phyloP scores from a whole-genome alignment of 2,113 vertebrate species.

The Ctenodactylus gundi region DNA sequence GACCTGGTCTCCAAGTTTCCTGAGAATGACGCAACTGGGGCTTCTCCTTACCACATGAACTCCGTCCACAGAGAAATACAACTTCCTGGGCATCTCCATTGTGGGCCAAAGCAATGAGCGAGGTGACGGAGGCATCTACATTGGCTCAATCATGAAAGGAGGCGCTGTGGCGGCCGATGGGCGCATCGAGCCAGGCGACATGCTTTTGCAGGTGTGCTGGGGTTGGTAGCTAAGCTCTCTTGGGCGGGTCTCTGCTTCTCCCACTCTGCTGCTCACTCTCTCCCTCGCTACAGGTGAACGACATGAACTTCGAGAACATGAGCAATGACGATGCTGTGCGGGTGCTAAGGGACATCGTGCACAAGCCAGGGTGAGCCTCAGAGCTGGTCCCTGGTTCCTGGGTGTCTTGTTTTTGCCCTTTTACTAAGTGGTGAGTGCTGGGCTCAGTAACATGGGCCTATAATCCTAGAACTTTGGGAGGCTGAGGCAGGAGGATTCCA shows the following conservation, averaged over 20 bases:
- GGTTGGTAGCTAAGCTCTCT: background rate
- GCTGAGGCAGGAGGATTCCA: no score
- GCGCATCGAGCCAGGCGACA: slow-evolving; percentile 93
- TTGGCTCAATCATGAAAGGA: slow-evolving; percentile 95
- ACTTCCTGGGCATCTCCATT: slow-evolving; percentile 94
- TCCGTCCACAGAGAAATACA: slow-evolving; percentile 91
- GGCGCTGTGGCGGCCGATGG: slow-evolving; percentile 93
- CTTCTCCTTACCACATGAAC: background rate
- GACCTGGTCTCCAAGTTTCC: background rate
- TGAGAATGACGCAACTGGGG: background rate
- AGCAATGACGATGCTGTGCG: slow-evolving; percentile 93
- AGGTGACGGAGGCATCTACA: slow-evolving; percentile 94
- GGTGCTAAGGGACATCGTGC: slow-evolving; percentile 92
- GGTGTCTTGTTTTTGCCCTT: background rate
- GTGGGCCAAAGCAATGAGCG: slow-evolving; percentile 94
- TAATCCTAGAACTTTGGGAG: no score
- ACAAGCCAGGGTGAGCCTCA: slow-evolving; percentile 90
- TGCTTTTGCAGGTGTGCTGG: slow-evolving; percentile 90
- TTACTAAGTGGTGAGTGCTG: background rate
- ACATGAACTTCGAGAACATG: slow-evolving; percentile 96
- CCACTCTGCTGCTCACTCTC: background rate
- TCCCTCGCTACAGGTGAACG: slow-evolving; percentile 86
- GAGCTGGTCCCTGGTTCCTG: background rate
- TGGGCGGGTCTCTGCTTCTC: background rate
- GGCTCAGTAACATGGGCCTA: no score